Evolutionary conservation across 30 jellyfish, hydroid and myxozoan species (phyloP), one percentile per base, ranked within the genome.

Genomic region (Calvadosia cruxmelitensis): DNA sequence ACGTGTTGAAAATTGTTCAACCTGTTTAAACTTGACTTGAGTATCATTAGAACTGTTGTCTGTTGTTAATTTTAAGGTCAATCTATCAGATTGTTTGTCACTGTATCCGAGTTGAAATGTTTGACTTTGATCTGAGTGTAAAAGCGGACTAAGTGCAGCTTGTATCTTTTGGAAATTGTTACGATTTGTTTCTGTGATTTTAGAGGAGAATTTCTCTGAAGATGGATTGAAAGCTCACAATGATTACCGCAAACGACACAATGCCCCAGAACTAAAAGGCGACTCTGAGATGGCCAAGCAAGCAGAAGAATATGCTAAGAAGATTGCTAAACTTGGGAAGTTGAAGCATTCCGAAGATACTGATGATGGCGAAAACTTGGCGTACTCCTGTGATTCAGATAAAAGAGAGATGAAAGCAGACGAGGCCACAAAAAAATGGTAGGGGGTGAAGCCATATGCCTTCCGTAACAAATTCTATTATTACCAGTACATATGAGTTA

Each of bases 381-480:
- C 95, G 3, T 67, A 52, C 50, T 23, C 26, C 7, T 75, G 86
- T 67, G 36, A 3, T 20, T 64, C 42, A 29, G 77, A 70, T 15
- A 81, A 70, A 64, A 82, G 57, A 51, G 94, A 83, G 63, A 77
- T 91, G 99, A 64, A 84, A 10, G 99, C 93, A 42, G 94, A 78
- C 30, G 99, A 91, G 61, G 99, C 95, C 16, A 83, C 91, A 20
- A 74, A 84, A 48, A 82, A 72, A 36, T 90, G 98, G 98, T 87
- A 67, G 69, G 84, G 0, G 20, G 30, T 32, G 0, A 15, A n/a
- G n/a, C n/a, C n/a, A n/a, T n/a, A n/a, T n/a, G n/a, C n/a, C n/a
- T n/a, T n/a, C n/a, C n/a, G n/a, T n/a, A n/a, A n/a, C n/a, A n/a
- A n/a, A n/a, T n/a, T n/a, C n/a, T n/a, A n/a, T n/a, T n/a, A n/a